phyloP scores from a whole-genome alignment of 1,140 invertebrate genomes.

The Penaeus japonicus region DNA sequence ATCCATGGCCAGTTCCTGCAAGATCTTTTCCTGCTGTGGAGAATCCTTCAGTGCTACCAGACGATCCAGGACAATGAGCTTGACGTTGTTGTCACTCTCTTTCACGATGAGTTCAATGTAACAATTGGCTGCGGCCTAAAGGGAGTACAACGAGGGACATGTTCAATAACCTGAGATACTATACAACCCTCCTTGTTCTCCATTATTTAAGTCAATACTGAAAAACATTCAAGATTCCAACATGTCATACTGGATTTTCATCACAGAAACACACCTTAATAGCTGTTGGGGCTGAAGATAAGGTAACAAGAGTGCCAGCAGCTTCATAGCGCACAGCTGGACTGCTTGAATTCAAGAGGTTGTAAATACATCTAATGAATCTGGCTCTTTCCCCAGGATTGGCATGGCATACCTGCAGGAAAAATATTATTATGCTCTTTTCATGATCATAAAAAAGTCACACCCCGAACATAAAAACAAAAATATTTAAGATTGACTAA shows the following conservation, averaged over 20 bases:
- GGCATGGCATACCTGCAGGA: conserved; percentile 85
- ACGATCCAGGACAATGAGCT: conserved; percentile 96
- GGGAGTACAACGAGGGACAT: background rate
- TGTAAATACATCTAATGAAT: conserved; percentile 98
- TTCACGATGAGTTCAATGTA: conserved; percentile 99
- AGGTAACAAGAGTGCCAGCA: conserved; percentile 98
- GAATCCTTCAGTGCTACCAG: conserved; percentile 88
- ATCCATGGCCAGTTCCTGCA: conserved; percentile 99
- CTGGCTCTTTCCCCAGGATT: conserved; percentile 96
- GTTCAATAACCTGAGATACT: too few species aligned
- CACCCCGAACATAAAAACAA: background rate
- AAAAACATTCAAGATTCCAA: background rate
- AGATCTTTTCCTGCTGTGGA: conserved; percentile 87
- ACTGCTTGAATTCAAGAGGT: conserved; percentile 93
- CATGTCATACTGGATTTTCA: too few species aligned
- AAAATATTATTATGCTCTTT: background rate
- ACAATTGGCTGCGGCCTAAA: conserved; percentile 89
- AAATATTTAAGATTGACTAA: background rate
- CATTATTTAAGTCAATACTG: background rate
- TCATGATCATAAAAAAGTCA: background rate
- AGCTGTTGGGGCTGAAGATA: conserved; percentile 95
- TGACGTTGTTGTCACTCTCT: conserved; percentile 99
- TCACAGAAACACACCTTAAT: conserved; percentile 76
- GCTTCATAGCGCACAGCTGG: conserved; percentile 98
- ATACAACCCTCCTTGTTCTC: too few species aligned